Base-by-base conservation (phyloP, 2,113 vertebrate species). In the Rhadina sibilatrix region DNA sequence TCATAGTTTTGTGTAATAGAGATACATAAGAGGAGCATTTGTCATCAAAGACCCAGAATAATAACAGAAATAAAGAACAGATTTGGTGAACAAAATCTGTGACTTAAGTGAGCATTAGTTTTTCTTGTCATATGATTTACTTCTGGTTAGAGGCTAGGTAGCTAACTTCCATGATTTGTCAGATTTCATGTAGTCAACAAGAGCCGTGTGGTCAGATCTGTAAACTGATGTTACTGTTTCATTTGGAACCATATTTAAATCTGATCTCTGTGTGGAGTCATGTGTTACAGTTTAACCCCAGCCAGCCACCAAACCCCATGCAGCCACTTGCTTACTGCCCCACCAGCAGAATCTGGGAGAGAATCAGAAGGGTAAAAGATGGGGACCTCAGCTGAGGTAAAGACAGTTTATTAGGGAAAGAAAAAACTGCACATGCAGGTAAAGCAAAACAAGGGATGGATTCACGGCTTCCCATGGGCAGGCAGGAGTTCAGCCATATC, bases 301-400 rank as follows among this genome's bases (percentile, higher is more conserved):
- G 18, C 42, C 53, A 28, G 30, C 18, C n/a, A 33, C n/a, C 53
- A 81, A 59, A 21, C n/a, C 28, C 28, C 28, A 27, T 0, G 0
- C 52, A 69, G 35, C 23, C 19, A 21, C 23, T 40, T 0, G 0
- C 9, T 69, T 15, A n/a, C 9, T 50, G 79, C 10, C 15, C 24
- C 46, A 42, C 35, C 24, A 30, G 30, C 54, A 50, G 24, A 8
- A 30, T 60, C 24, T 35, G 31, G 65, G 44, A 59, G 35, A 82
- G 23, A 38, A 40, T 59, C 18, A n/a, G 63, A 33, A 44, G 5
- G 31, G 8, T 31, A 21, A 44, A 54, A 57, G 64, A 17, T 16
- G 35, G 14, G 33, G 42, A 57, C 33, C 28, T 68, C 23, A n/a
- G 14, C 14, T 40, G 44, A 82, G 15, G 24, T 59, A n/a, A 69